A percentile compares a stretch with the other conserved stretches of the same genome.
Evolutionary conservation across 2,113 vertebrate genomes (phyloP).

Genomic region (Apus apus): DNA sequence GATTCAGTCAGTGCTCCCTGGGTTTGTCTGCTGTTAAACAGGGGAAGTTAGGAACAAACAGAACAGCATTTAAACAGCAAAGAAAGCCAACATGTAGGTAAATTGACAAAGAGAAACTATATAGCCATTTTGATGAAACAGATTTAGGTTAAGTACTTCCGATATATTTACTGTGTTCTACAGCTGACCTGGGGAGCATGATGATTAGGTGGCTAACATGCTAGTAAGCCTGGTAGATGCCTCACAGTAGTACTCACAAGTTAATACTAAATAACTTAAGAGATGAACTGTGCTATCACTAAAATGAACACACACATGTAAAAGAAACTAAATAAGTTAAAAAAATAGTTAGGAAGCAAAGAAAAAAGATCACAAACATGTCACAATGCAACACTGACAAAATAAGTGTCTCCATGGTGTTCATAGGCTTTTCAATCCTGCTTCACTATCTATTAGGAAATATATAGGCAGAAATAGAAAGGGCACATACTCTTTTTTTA

Average conservation of each 20-base stretch:
- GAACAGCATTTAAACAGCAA: conserved; percentile 74
- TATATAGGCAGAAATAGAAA: background rate
- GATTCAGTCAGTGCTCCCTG: conserved; percentile 92
- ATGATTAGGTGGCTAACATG: background rate
- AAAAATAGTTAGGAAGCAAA: conserved; percentile 20
- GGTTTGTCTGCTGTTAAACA: conserved; percentile 90
- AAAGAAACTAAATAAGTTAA: conserved; percentile 29
- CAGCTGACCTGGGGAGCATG: background rate
- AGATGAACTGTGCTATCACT: background rate
- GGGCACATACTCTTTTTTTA: background rate
- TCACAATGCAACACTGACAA: conserved; percentile 1
- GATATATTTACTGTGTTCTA: background rate
- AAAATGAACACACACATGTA: conserved; percentile 1
- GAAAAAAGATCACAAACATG: background rate
- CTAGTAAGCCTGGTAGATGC: background rate
- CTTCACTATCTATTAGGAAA: background rate
- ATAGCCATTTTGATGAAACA: background rate
- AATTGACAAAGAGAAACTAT: conserved; percentile 40
- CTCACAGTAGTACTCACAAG: background rate
- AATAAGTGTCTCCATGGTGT: background rate
- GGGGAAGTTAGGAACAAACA: conserved; percentile 78
- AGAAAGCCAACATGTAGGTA: conserved; percentile 62
- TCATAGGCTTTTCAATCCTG: background rate
- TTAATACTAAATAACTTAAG: background rate
- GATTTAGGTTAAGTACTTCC: background rate